Percentiles rank a stretch among this genome's conserved stretches.
phyloP scores from a whole-genome alignment of 2,888 invertebrate species.

The Helicoverpa assulta region DNA sequence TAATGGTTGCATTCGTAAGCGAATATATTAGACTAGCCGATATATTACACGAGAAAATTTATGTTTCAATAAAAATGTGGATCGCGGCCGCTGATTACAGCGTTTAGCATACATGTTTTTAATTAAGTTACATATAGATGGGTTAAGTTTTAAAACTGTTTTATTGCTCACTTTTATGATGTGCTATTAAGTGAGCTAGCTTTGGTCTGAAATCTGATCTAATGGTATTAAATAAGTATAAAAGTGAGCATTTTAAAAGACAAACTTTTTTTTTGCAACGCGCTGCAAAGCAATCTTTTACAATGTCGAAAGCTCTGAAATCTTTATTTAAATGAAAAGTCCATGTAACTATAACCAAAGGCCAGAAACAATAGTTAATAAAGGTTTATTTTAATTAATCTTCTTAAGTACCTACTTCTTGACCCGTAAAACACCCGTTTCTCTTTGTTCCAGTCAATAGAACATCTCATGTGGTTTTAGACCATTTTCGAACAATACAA shows the following conservation, averaged over 20 bases:
- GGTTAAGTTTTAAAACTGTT: too few species aligned
- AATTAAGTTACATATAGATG: conserved; percentile 15
- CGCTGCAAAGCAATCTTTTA: too few species aligned
- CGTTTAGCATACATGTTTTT: conserved; percentile 31
- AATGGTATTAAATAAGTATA: too few species aligned
- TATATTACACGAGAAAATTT: conserved; percentile 29
- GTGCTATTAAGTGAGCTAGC: too few species aligned
- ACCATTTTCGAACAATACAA: not conserved
- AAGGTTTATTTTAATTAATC: not conserved
- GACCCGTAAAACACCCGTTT: not conserved
- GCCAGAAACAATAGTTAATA: not conserved
- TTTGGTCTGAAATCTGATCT: too few species aligned
- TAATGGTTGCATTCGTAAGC: conserved; percentile 28
- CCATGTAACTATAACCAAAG: not conserved
- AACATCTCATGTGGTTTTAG: not conserved
- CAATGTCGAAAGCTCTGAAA: not conserved
- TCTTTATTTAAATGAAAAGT: not conserved
- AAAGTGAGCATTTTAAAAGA: too few species aligned
- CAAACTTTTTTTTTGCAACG: too few species aligned
- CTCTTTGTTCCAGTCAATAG: not conserved
- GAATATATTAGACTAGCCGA: not conserved
- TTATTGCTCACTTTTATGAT: too few species aligned
- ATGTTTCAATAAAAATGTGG: conserved; percentile 38
- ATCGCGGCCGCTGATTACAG: conserved; percentile 18
- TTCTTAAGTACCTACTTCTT: not conserved